Evolutionary conservation across 2,888 invertebrate species (phyloP), one percentile per base, ranked within the genome.

Genomic region (Drosophila neotestacea): DNA sequence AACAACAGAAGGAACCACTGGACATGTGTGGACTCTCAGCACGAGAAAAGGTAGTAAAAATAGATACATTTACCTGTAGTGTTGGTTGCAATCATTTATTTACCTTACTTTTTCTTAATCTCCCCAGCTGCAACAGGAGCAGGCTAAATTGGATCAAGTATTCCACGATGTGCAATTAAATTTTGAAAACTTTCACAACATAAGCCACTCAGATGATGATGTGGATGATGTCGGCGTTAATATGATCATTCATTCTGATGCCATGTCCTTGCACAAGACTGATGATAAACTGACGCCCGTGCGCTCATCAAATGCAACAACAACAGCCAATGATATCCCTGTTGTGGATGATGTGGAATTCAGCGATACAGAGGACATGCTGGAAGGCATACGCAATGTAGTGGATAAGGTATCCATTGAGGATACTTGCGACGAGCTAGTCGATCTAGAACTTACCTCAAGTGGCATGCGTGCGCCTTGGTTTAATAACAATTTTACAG

Each of bases 311-410:
- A 81, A 46, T 42, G 32, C 61, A 1, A 13, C 61, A 1, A 58
- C 72, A 0, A n/a, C 72, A 0, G 11, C 72, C 5, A 70, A 62
- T 41, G 56, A 60, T 13, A 71, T 79, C 16, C 48, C 81, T 27
- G 79, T 81, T 1, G 79, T 74, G 0, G 89, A 93, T 92, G 92
- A 92, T 56, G 91, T 94, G 93, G 97, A 97, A 91, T 97, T 97
- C 91, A 96, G 96, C 78, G 97, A 97, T 85, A 95, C 96, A 0
- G 97, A 97, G 91, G 97, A 97, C 92, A 94, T 97, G 92, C 96
- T 97, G 95, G 97, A 96, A 86, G 97, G 97, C 50, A 96, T 97
- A 82, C 94, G 96, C 79, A 96, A 96, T 79, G 95, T 96, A 11
- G 96, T 96, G 77, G 94, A 95, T 83, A 94, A 93, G 41, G 94